Conservation (phyloP, 1,140 invertebrate genomes). For the Drosophila grimshawi region DNA sequence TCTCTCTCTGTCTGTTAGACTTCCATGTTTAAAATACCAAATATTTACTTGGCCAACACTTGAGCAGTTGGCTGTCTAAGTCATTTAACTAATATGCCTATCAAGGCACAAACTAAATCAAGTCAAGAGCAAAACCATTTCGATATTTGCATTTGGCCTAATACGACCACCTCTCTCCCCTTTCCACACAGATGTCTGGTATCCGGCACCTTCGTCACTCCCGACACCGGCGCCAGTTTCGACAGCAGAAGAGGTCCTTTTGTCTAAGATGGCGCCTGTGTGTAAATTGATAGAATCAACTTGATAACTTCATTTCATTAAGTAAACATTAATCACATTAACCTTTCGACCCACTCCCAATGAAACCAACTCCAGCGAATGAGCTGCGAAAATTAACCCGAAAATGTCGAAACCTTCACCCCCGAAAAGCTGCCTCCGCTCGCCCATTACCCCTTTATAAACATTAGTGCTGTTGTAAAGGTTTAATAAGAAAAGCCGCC, state of each 20-base stretch:
- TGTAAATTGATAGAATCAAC: slow-evolving; percentile 83
- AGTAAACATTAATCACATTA: slow-evolving; percentile 83
- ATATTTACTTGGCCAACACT: slow-evolving; percentile 65
- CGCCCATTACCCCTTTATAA: not conserved
- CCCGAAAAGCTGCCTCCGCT: not conserved
- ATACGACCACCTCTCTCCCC: slow-evolving; percentile 3
- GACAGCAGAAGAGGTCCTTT: slow-evolving; percentile 59
- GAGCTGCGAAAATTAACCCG: slow-evolving; percentile 73
- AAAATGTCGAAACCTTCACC: slow-evolving; percentile 35
- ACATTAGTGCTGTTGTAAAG: slow-evolving; percentile 49
- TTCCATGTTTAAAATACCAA: slow-evolving; percentile 40
- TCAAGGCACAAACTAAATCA: slow-evolving; percentile 19
- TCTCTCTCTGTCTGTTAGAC: too few species aligned
- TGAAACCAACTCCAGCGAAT: slow-evolving; percentile 13
- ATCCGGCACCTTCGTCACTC: slow-evolving; percentile 66
- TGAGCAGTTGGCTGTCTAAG: slow-evolving; percentile 49
- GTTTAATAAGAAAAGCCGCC: slow-evolving; percentile 76
- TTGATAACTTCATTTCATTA: slow-evolving; percentile 83
- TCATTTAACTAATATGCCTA: slow-evolving; percentile 69
- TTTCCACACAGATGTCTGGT: slow-evolving; percentile 22
- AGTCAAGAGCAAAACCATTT: slow-evolving; percentile 30
- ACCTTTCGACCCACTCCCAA: slow-evolving; percentile 57
- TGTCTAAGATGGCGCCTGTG: slow-evolving; percentile 59
- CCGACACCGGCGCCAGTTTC: slow-evolving; percentile 52
- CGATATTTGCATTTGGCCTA: slow-evolving; percentile 39